These are phyloP conservation scores for Eupeodes luniger DNA, from an alignment of 2,888 invertebrate species.

Conservation along the genomic window DNA sequence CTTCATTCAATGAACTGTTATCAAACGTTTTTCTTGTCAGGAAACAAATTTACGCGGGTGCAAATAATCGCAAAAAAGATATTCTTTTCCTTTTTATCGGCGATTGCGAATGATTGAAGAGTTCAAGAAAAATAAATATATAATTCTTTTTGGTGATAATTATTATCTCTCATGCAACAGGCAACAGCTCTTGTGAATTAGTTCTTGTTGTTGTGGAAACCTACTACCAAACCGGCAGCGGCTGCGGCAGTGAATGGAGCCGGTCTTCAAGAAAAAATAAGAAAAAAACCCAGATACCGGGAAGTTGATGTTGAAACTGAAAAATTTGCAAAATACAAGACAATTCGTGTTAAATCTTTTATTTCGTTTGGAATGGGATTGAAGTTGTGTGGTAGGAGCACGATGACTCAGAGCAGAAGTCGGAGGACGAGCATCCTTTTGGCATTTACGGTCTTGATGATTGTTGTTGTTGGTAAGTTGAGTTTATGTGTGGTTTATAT, in stretches of 20 bases:
- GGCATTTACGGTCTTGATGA: slow-evolving; percentile 33
- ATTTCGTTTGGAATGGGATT: slow-evolving; percentile 27
- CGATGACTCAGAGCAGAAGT: slow-evolving; percentile 36
- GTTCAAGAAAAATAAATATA: neutral
- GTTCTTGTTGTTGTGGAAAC: neutral
- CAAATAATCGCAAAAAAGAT: slow-evolving; percentile 23
- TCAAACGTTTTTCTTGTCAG: slow-evolving; percentile 55
- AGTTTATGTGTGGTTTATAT: neutral
- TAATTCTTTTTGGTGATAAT: slow-evolving; percentile 28
- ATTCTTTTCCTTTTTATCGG: slow-evolving; percentile 27
- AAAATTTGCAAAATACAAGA: slow-evolving; percentile 35
- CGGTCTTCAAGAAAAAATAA: slow-evolving; percentile 17
- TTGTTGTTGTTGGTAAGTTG: slow-evolving; percentile 54
- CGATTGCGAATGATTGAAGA: slow-evolving; percentile 46
- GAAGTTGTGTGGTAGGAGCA: slow-evolving; percentile 38
- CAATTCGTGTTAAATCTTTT: slow-evolving; percentile 1
- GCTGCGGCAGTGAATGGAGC: slow-evolving; percentile 46
- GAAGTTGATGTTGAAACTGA: slow-evolving; percentile 16
- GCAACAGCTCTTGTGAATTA: slow-evolving; percentile 13
- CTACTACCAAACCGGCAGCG: slow-evolving; percentile 37
- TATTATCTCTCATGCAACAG: slow-evolving; percentile 25
- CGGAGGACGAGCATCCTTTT: slow-evolving; percentile 39
- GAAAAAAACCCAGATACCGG: slow-evolving; percentile 2
- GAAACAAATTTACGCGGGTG: slow-evolving; percentile 57
- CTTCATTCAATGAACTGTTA: slow-evolving; percentile 70